A percentile compares a stretch with the other conserved stretches of the same genome.
phyloP scores from a whole-genome alignment of 2,888 invertebrate genomes.

The Listrodromus nycthemerus region DNA sequence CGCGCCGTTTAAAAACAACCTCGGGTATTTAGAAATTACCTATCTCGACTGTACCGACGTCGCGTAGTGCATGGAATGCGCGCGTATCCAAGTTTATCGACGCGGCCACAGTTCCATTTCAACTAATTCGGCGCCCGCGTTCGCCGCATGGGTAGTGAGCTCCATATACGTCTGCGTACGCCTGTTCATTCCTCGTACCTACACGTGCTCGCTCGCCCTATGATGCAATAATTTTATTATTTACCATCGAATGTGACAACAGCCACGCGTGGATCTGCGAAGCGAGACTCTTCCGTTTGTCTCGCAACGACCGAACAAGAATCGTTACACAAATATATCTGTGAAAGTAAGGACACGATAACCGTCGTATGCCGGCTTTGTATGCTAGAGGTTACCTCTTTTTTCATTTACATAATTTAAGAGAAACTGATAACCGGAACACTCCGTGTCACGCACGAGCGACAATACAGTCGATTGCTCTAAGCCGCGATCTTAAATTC shows the following conservation, averaged over 20 bases:
- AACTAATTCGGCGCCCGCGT: constrained; percentile 15
- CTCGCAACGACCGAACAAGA: neutral
- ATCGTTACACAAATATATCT: neutral
- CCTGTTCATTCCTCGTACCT: neutral
- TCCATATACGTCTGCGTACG: constrained; percentile 10
- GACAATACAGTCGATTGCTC: neutral
- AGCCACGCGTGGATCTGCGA: neutral
- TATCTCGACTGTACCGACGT: neutral
- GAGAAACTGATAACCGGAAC: neutral
- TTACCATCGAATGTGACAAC: constrained; percentile 3
- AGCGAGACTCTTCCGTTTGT: neutral
- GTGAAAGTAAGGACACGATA: neutral
- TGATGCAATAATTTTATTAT: constrained; percentile 19
- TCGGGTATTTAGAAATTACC: neutral
- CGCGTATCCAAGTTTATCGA: neutral
- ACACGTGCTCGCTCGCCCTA: neutral
- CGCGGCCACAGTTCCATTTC: constrained; percentile 1
- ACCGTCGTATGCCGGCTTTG: constrained; percentile 1
- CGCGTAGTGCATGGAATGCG: neutral
- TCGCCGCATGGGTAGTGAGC: constrained; percentile 9
- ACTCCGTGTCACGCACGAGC: neutral
- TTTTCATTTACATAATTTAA: neutral
- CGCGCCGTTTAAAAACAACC: neutral
- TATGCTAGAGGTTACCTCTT: neutral
- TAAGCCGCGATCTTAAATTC: neutral